Conservation (phyloP, 1,140 invertebrate species). For the Heliconius himera region DNA sequence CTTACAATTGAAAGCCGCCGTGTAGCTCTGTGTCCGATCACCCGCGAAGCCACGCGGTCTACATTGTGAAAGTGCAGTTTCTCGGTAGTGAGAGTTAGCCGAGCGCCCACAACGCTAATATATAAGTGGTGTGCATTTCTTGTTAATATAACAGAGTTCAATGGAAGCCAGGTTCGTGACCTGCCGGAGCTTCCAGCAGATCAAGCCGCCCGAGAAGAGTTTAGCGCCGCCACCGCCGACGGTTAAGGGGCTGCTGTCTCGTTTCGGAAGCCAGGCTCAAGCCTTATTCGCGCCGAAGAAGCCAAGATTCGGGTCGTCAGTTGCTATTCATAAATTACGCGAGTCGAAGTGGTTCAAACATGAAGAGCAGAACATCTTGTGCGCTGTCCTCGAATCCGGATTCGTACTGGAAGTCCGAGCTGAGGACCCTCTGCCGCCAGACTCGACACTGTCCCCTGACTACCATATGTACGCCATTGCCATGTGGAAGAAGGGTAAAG, state of each 20-base stretch:
- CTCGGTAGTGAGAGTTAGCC: constrained; percentile 72
- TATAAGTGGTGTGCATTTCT: constrained; percentile 60
- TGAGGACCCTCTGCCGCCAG: constrained; percentile 72
- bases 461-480: constrained; percentile 84
- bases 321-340: constrained; percentile 85
- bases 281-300: constrained; percentile 79
- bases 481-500: constrained; percentile 86
- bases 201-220: constrained; percentile 79
- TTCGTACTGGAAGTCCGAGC: constrained; percentile 85
- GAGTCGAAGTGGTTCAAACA: constrained; percentile 87
- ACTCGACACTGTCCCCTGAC: constrained; percentile 70
- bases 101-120: constrained; percentile 41
- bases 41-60: constrained; percentile 62
- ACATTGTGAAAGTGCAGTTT: constrained; percentile 79
- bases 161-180: constrained; percentile 82
- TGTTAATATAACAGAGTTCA: constrained; percentile 70
- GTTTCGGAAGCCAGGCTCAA: constrained; percentile 81
- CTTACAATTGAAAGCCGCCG: constrained; percentile 60
- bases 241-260: constrained; percentile 77
- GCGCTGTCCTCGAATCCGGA: constrained; percentile 86
- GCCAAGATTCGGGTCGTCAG: constrained; percentile 83
- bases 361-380: constrained; percentile 85
- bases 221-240: constrained; percentile 74
- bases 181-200: constrained; percentile 80
- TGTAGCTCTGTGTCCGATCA: constrained; percentile 52